A percentile compares a stretch with the other conserved stretches of the same genome.
These are phyloP conservation scores for Calyptommatus sinebrachiatus DNA, from an alignment of 2,113 vertebrate species.

Conservation along the genomic window DNA sequence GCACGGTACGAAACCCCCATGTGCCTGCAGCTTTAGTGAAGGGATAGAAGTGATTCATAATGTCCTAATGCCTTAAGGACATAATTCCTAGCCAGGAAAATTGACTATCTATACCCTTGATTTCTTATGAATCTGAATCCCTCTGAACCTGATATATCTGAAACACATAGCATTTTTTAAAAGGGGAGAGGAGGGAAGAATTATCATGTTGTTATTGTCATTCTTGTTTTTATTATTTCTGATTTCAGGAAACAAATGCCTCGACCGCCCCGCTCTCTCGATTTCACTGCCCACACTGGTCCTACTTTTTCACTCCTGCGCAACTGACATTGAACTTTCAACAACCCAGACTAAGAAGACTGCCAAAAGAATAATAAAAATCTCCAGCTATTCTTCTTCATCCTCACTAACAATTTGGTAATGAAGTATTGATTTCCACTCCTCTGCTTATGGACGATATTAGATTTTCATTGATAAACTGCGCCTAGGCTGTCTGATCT, in stretches of 20 bases:
- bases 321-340: constrained; percentile 87
- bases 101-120: background rate
- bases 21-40: background rate
- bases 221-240: constrained; percentile 49
- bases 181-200: too few species aligned
- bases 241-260: constrained; percentile 74
- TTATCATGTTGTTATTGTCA: background rate
- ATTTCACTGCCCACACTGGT: constrained; percentile 72
- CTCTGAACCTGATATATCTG: background rate
- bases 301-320: constrained; percentile 69
- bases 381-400: constrained; percentile 91
- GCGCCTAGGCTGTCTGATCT: constrained; percentile 85
- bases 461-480: constrained; percentile 99
- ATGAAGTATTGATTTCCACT: constrained; percentile 99
- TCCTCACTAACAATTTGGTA: constrained; percentile 99
- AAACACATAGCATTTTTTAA: background rate
- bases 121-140: background rate
- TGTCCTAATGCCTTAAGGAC: background rate
- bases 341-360: constrained; percentile 83
- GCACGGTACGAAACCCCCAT: too few species aligned
- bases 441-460: constrained; percentile 95
- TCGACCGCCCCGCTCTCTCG: constrained; percentile 70
- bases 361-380: constrained; percentile 78
- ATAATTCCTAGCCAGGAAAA: background rate
- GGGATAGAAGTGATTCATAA: background rate